Percentiles rank a stretch among this genome's conserved stretches.
Conservation (phyloP, 2,888 invertebrate genomes). For the Ormyrus rosae region DNA sequence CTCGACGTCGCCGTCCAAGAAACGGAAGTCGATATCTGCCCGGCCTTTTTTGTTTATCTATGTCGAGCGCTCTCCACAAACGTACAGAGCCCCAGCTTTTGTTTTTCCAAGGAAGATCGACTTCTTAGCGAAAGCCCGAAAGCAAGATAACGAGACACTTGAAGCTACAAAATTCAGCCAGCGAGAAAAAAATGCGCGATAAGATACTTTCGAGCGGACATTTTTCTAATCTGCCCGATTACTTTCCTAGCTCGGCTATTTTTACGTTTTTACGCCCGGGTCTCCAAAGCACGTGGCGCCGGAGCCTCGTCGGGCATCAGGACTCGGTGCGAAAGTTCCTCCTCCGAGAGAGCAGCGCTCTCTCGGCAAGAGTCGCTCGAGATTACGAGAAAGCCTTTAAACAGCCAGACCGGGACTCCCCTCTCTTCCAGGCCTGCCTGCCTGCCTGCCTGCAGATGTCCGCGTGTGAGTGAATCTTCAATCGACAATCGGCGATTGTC, state of each 20-base stretch:
- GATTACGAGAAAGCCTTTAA: slow-evolving; percentile 6
- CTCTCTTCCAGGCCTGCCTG: not conserved
- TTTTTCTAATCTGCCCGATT: slow-evolving; percentile 39
- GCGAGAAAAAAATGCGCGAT: slow-evolving; percentile 41
- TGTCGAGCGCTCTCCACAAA: slow-evolving; percentile 31
- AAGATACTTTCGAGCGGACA: slow-evolving; percentile 45
- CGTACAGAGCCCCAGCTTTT: slow-evolving; percentile 9
- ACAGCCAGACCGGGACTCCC: slow-evolving; percentile 3
- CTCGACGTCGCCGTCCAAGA: slow-evolving; percentile 35
- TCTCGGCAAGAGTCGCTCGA: not conserved
- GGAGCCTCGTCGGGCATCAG: not conserved
- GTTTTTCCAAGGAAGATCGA: slow-evolving; percentile 24
- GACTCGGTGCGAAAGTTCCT: not conserved
- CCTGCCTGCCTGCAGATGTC: slow-evolving; percentile 8
- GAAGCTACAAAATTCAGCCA: not conserved
- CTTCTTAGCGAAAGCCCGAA: not conserved
- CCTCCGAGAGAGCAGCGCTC: too few species aligned
- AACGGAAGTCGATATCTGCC: slow-evolving; percentile 56
- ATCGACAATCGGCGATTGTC: slow-evolving; percentile 41
- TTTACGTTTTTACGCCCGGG: not conserved
- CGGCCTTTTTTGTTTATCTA: slow-evolving; percentile 54
- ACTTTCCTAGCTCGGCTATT: slow-evolving; percentile 16
- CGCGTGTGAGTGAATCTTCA: not conserved
- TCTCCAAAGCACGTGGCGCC: not conserved
- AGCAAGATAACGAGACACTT: slow-evolving; percentile 13